Base-by-base conservation (phyloP, 2,797 vertebrate species). In the Masticophis lateralis region DNA sequence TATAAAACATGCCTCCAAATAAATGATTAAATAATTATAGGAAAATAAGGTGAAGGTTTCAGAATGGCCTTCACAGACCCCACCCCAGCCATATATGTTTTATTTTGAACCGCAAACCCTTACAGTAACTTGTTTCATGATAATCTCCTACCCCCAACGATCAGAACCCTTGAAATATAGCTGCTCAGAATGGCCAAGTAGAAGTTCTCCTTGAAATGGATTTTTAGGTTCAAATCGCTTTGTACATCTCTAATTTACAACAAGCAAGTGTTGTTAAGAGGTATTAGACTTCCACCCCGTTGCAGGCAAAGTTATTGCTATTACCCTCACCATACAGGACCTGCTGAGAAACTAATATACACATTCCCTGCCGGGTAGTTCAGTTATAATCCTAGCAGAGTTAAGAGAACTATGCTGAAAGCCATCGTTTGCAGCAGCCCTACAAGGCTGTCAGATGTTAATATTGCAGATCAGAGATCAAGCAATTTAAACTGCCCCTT, bases 61-160 rank as follows among this genome's bases (percentile, higher is more conserved):
- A 12, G 22, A 83, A 83, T 83, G 74, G 43, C 74, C 37, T 83
- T 83, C 37, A 12, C 4, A 83, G 9, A 25, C 28, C 11, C 0
- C 28, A 66, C 61, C 61, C 20, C 20, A 47, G 10, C 20, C 74
- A 25, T 47, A 25, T 25, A 83, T 37, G 32, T 47, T 47, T 47
- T 83, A 47, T 83, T 83, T 83, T 25, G 43, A 83, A 25, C 2
- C 25, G 1, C 10, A 83, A 66, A 83, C 79, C 20, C 43, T 83
- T 47, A 47, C 4, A 47, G 4, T 25, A 25, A 79, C 9, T 83
- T 4, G 22, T 25, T 83, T 83, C 79, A 83, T 47, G 37, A 25
- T 12, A 0, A 1, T 0, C 1, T 4, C 11, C 11, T 1, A 51
- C 22, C 28, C 11, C 32, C 20, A 47, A 22, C 25, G 43, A 47